Evolutionary conservation across 2,797 vertebrate genomes (phyloP).

Genomic region (Halcyon leucocephala): DNA sequence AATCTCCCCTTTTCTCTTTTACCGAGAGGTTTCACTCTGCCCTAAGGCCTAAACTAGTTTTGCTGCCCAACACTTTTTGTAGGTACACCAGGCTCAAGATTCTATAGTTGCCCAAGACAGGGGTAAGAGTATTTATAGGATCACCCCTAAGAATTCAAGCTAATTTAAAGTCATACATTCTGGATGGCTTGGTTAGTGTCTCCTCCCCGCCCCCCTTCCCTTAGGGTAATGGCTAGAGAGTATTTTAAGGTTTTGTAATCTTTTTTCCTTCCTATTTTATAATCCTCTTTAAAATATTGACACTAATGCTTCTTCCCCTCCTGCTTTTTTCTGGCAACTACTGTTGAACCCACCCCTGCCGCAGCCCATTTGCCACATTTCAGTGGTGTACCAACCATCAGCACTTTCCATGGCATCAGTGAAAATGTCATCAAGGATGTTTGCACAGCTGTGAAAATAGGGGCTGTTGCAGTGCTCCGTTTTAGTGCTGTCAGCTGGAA

Average conservation of each 20-base stretch:
- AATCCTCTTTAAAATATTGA: constrained; percentile 2
- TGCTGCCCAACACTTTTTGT: background rate
- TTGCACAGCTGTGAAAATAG: constrained; percentile 48
- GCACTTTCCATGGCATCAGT: background rate
- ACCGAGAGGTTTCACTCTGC: background rate
- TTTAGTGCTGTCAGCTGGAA: background rate
- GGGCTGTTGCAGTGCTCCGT: background rate
- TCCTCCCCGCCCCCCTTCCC: accelerated
- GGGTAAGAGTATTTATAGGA: background rate
- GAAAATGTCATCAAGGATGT: background rate
- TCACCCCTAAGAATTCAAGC: background rate
- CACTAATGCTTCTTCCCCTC: background rate
- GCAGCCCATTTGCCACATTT: background rate
- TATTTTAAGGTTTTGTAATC: background rate
- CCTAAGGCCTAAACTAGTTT: background rate
- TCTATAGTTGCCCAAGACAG: background rate
- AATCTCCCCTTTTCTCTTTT: background rate
- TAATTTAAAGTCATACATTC: background rate
- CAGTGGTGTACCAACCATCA: background rate
- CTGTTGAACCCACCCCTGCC: background rate
- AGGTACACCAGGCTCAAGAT: background rate
- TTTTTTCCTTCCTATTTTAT: background rate
- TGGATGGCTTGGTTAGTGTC: background rate
- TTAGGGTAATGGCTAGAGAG: background rate
- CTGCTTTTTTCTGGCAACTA: background rate